Evolutionary conservation across 1,140 invertebrate genomes (phyloP), one percentile per base, ranked within the genome.

Genomic region (Penaeus vannamei): DNA sequence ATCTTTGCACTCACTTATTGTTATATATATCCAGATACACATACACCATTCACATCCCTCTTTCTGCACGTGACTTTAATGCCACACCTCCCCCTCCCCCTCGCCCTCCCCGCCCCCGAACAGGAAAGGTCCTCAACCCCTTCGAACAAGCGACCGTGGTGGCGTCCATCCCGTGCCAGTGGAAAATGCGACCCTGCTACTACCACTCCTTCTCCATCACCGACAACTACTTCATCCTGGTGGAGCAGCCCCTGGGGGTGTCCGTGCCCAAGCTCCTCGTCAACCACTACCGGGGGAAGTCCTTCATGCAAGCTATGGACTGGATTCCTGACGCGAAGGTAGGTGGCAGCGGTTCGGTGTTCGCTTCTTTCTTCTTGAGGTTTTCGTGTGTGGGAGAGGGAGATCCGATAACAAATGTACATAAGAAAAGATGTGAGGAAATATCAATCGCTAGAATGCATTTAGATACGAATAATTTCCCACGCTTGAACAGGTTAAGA

Each of bases 311-410:
- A 53, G 93, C 93, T 80, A 92, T 94, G 90, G 92, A 93, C 23
- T 94, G 93, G 93, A 91, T 91, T 26, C 92, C 92, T 19, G 90
- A 92, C 20, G 92, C 93, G 91, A 92, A 92, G 87, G 93, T 94
- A 23, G 8, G 79, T 12, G 26, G 22, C 4, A 3, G 22, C 26
- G 26, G 64, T 4, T 7, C 26, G 22, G 22, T 66, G 3, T 4
- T 7, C 64, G 64, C 26, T 12, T 12, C 26, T 53, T 19, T 46
- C 10, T 53, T 53, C 46, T 17, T 53, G 53, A 53, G 53, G 0
- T 66, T 23, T 23, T 26, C 4, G 22, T 66, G 12, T 3, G 12
- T 8, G 26, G 4, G 26, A 66, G 2, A 66, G 2, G 4, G 26
- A 66, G 26, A 66, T 23, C 64, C 26, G 26, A 36, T 80, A 7